Base-by-base conservation (phyloP, 2,888 invertebrate genomes). In the Cantharis nigra region DNA sequence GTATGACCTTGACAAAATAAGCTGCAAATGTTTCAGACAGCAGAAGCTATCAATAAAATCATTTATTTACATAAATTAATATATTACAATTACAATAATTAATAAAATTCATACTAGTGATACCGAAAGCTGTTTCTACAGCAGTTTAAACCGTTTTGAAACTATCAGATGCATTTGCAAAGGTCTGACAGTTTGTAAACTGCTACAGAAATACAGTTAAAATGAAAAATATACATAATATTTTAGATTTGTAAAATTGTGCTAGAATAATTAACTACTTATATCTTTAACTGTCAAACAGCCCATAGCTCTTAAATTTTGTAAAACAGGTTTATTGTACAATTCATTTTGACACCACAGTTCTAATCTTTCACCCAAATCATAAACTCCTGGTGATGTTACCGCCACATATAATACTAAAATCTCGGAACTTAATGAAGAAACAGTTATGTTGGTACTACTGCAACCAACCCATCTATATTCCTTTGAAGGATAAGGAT, bases 311-410 rank as follows among this genome's bases (percentile, higher is more conserved):
- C 70, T 72, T 49, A 75, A n/a, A 75, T 49, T 69, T 72, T 78
- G 78, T 64, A 78, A 70, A 4, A 78, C 63, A 11, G 78, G 78
- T 28, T 78, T 65, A 23, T n/a, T 69, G 70, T 72, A 63, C 14
- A 78, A 70, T 20, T 75, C 70, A 33, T 78, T 78, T 72, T 83
- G 86, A 82, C 89, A 89, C 78, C 85, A 89, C n/a, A 91, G 85
- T 82, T 91, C 90, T 84, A 94, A 90, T 71, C 92, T 90, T 11
- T 92, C 90, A 69, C 93, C 93, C 78, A 94, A 89, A 82, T 93
- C 91, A 86, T 92, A 94, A 7, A 93, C 92, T 76, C 94, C 94
- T 33, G 94, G 92, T 62, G 90, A 88, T 26, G 92, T 90, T 81
- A 93, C 89, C 78, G 92, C 89, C 16, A 92, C 92, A 74, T 91